Evolutionary conservation across 53 echinoderm and acorn worm species (phyloP).

Genomic region (Paelopatides confundens): DNA sequence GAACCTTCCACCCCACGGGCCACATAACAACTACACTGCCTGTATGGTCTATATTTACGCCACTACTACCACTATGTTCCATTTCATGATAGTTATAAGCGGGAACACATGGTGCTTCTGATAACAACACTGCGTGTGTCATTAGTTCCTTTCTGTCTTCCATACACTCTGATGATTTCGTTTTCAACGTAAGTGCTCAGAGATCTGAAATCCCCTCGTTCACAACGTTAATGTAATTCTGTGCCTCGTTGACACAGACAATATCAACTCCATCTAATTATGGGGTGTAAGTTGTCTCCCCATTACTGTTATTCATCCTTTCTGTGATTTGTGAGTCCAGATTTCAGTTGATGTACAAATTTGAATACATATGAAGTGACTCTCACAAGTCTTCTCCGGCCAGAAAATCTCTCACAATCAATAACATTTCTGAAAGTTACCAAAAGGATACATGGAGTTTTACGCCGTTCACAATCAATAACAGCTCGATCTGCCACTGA

Average conservation of each 20-base stretch:
- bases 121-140: conserved; percentile 66
- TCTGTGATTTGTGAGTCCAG: not conserved
- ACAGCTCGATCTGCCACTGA: not conserved
- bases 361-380: too few species aligned
- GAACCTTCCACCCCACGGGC: too few species aligned
- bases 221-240: conserved; percentile 51
- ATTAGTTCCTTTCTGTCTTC: not conserved
- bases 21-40: too few species aligned
- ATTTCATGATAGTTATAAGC: conserved; percentile 62
- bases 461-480: not conserved
- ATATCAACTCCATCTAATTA: conserved; percentile 29
- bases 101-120: conserved; percentile 33
- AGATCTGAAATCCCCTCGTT: conserved; percentile 57
- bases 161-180: conserved; percentile 67
- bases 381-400: too few species aligned
- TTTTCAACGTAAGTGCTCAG: conserved; percentile 64
- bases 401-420: conserved; percentile 37
- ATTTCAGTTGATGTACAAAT: not conserved
- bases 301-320: not conserved
- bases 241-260: conserved; percentile 59
- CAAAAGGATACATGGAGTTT: conserved; percentile 1
- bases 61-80: conserved; percentile 65
- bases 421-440: conserved; percentile 11
- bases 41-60: too few species aligned
- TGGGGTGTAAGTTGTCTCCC: not conserved